These are phyloP conservation scores for Lineus longissimus DNA, from an alignment of 1,140 invertebrate genomes.

Conservation along the genomic window DNA sequence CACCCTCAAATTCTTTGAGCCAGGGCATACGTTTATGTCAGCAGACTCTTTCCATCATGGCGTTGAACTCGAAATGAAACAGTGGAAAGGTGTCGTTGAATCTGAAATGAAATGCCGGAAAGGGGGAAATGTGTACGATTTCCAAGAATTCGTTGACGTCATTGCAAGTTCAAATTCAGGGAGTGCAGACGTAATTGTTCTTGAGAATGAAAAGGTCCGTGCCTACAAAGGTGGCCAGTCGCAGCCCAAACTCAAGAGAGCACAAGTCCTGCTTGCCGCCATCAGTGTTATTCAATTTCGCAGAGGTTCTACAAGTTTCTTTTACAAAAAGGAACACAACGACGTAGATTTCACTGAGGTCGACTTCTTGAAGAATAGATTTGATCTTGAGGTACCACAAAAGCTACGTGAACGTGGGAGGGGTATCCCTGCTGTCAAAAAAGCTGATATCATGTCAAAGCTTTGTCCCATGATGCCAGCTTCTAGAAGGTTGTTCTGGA, in stretches of 20 bases:
- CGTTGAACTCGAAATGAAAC: conserved; percentile 4
- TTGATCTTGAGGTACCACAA: neutral
- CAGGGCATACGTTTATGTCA: conserved; percentile 13
- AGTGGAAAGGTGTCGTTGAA: neutral
- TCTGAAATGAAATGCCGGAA: conserved; percentile 2
- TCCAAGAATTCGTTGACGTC: neutral
- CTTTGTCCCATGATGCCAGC: neutral
- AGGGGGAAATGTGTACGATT: conserved; percentile 13
- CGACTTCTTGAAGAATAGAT: neutral
- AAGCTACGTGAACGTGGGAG: neutral
- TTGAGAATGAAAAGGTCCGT: neutral
- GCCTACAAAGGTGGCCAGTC: neutral
- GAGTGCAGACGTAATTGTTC: neutral
- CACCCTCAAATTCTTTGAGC: conserved; percentile 9
- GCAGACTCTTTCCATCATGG: conserved; percentile 10
- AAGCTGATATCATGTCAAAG: neutral
- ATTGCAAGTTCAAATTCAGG: neutral
- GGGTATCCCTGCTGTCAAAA: neutral
- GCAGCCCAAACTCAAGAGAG: neutral
- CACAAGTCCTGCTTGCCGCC: neutral
- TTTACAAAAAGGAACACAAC: neutral
- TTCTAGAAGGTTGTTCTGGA: neutral
- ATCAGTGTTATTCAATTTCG: neutral
- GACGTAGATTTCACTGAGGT: neutral
- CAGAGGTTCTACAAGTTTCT: neutral